Evolutionary conservation across 2,113 vertebrate species (phyloP).

Genomic region (Phocoena sinus): DNA sequence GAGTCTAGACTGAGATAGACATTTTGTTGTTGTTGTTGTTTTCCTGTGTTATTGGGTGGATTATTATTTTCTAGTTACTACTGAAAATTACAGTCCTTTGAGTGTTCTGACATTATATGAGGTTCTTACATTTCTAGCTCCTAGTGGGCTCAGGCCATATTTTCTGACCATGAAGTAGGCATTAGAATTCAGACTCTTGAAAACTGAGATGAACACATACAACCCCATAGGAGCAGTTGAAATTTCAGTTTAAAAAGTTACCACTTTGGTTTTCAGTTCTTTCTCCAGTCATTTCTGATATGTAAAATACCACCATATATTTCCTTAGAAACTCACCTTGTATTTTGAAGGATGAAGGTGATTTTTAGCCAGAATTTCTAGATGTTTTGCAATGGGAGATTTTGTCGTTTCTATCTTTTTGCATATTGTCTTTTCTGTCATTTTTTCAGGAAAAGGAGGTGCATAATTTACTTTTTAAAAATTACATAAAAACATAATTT

Average conservation of each 20-base stretch:
- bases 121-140: not conserved
- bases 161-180: not conserved
- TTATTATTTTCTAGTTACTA: not conserved
- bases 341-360: not conserved
- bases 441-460: not conserved
- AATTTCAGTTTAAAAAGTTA: not conserved
- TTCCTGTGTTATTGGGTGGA: not conserved
- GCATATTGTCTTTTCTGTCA: not conserved
- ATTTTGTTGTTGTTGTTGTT: not conserved
- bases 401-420: not conserved
- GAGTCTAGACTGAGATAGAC: not conserved
- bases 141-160: not conserved
- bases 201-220: not conserved
- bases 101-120: not conserved
- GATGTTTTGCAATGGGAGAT: not conserved
- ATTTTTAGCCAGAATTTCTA: not conserved
- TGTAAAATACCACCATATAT: not conserved
- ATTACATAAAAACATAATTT: not conserved
- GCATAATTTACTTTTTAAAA: not conserved
- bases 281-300: not conserved
- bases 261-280: not conserved
- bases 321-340: not conserved
- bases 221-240: not conserved
- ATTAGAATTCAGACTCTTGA: not conserved
- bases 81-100: not conserved